phyloP scores from a whole-genome alignment of 2,113 vertebrate species.

The Hyperopisus bebe region DNA sequence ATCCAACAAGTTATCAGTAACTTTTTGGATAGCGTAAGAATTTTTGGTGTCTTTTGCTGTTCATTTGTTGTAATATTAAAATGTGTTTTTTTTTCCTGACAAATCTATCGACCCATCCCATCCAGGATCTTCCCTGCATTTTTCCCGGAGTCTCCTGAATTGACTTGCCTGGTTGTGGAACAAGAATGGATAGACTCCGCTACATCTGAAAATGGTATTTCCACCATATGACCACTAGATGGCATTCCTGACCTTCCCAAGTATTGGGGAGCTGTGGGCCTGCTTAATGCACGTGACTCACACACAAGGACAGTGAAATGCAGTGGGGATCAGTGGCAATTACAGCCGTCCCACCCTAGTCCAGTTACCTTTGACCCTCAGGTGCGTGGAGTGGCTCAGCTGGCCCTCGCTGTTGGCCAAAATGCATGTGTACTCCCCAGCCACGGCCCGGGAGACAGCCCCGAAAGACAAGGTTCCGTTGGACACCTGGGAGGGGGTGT shows the following conservation, averaged over 20 bases:
- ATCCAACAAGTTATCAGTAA: neutral
- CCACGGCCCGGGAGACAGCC: constrained; percentile 55
- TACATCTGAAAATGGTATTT: neutral
- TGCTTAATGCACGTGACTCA: neutral
- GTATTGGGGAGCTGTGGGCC: neutral
- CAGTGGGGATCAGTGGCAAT: neutral
- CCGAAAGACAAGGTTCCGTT: constrained; percentile 68
- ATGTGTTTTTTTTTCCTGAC: neutral
- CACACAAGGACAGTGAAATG: neutral
- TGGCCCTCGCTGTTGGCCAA: constrained; percentile 80
- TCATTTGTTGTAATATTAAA: neutral
- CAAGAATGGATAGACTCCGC: neutral
- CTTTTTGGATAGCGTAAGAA: neutral
- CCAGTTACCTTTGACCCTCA: constrained; percentile 81
- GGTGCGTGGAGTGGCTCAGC: constrained; percentile 62
- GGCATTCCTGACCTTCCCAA: neutral
- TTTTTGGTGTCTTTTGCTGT: neutral
- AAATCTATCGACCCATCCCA: neutral
- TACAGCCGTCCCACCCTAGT: neutral
- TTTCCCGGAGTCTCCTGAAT: neutral
- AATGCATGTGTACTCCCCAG: constrained; percentile 77
- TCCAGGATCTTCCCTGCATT: neutral
- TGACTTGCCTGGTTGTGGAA: neutral
- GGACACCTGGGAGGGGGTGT: constrained; percentile 53
- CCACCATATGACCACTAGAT: neutral